Evolutionary conservation across 2,888 invertebrate genomes (phyloP), one percentile per base, ranked within the genome.

Genomic region (Drosophila dives): DNA sequence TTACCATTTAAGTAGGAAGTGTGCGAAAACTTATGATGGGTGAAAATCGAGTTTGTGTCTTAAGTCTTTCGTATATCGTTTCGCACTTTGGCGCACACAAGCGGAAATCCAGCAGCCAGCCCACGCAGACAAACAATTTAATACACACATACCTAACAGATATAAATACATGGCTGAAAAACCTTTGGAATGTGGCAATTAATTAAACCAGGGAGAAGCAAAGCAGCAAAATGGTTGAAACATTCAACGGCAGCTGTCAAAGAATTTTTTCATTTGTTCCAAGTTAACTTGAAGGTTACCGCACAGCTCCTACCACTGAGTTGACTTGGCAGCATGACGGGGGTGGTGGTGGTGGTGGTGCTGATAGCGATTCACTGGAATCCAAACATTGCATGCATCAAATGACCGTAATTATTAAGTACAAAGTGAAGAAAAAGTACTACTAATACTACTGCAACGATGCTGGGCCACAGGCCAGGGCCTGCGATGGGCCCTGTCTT

Each of bases 351-450:
- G 81, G 74, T 66, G 71, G 63, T 63, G 65, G 58, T 40, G 53
- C 40, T 54, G 66, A 62, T 67, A 66, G 77, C 75, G 70, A 81
- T 87, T 87, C 87, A 63, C 77, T 80, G 76, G 87, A 87, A 87
- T 81, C 75, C 89, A 77, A 85, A 77, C 89, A 85, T 88, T 81
- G 88, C 88, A 88, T 88, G 88, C 88, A 88, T 87, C 85, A 88
- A 88, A 88, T 88, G 87, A 89, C 85, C 83, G 79, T 88, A 88
- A 88, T 88, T 88, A 88, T 85, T 85, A 89, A 88, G 81, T 86
- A 89, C 78, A 72, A 74, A 73, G 77, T 75, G 70, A 81, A 81
- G 74, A 74, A 73, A 32, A 42, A 45, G 45, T 23, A 23, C 23
- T 38, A 55, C 55, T 29, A 38, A 38, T 38, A 38, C 55, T 15